A percentile compares a stretch with the other conserved stretches of the same genome.
These are phyloP conservation scores for Acropora tenuis DNA, from an alignment of 64 coral and sea anemone genomes.

Conservation along the genomic window DNA sequence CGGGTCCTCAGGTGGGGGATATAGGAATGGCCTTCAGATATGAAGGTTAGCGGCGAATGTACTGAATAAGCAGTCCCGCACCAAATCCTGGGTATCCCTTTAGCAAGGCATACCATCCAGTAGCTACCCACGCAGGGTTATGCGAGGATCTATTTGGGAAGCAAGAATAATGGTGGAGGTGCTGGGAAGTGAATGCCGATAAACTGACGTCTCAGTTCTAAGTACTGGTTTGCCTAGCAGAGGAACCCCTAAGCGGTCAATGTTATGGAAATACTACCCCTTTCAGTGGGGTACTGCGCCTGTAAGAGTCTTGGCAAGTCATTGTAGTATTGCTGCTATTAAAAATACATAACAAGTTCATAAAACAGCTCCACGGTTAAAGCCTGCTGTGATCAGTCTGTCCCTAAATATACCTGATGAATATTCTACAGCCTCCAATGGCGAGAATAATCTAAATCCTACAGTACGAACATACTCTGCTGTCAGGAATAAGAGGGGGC, in stretches of 20 bases:
- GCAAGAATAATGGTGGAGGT: too few species aligned
- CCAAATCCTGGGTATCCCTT: not conserved
- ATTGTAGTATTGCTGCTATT: not conserved
- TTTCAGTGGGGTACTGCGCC: not conserved
- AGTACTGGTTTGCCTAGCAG: too few species aligned
- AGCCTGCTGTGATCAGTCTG: not conserved
- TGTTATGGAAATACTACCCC: not conserved
- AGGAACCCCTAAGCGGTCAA: too few species aligned
- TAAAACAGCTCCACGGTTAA: not conserved
- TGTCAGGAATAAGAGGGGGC: not conserved
- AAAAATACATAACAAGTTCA: not conserved
- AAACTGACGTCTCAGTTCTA: too few species aligned
- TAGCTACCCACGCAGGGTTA: not conserved
- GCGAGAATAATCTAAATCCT: not conserved
- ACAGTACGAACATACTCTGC: not conserved
- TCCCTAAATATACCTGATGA: not conserved
- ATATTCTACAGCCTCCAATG: not conserved
- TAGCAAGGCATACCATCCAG: not conserved
- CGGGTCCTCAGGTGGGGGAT: not conserved
- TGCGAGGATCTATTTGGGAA: too few species aligned
- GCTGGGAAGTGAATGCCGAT: too few species aligned
- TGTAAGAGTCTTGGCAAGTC: slow-evolving; percentile 13
- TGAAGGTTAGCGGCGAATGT: not conserved
- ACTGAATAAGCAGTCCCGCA: not conserved
- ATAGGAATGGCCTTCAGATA: not conserved